A percentile compares a stretch with the other conserved stretches of the same genome.
These are phyloP conservation scores for Coregonus clupeaformis DNA, from an alignment of 2,113 vertebrate genomes.

Conservation along the genomic window DNA sequence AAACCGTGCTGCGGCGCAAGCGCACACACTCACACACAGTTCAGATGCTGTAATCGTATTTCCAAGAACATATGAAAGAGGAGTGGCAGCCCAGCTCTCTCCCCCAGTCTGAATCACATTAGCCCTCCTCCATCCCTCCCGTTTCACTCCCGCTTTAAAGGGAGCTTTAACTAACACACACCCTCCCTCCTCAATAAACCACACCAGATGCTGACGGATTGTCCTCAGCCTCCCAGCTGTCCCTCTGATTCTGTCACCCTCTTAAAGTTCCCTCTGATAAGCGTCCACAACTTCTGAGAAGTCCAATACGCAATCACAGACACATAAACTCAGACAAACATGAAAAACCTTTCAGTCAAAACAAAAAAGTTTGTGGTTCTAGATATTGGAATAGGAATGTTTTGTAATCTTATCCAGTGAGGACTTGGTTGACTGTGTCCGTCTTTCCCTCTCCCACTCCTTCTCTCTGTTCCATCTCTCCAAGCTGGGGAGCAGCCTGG, in stretches of 20 bases:
- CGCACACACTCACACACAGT: constrained; percentile 11
- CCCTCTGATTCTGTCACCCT: not conserved
- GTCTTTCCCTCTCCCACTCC: constrained; percentile 25
- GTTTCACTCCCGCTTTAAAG: constrained; percentile 31
- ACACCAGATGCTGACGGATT: constrained; percentile 15
- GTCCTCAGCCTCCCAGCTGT: constrained; percentile 6
- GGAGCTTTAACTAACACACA: constrained; percentile 33
- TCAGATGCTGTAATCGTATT: too few species aligned
- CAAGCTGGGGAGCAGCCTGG: constrained; percentile 49
- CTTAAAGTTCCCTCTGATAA: not conserved
- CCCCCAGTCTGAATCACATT: constrained; percentile 47
- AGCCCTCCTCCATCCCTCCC: not conserved
- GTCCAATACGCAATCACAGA: not conserved
- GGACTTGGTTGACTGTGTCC: constrained; percentile 9
- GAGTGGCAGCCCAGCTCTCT: constrained; percentile 1
- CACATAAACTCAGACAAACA: not conserved
- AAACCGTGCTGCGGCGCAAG: not conserved
- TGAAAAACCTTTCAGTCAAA: constrained; percentile 2
- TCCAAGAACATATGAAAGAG: constrained; percentile 32
- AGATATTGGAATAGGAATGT: too few species aligned
- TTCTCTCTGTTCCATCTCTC: constrained; percentile 33
- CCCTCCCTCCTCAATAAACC: constrained; percentile 27
- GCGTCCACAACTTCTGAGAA: not conserved
- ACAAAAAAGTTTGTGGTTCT: not conserved
- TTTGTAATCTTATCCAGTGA: constrained; percentile 26